Base-by-base conservation (phyloP, 1,140 invertebrate genomes). In the Lasioglossum baleicum region DNA sequence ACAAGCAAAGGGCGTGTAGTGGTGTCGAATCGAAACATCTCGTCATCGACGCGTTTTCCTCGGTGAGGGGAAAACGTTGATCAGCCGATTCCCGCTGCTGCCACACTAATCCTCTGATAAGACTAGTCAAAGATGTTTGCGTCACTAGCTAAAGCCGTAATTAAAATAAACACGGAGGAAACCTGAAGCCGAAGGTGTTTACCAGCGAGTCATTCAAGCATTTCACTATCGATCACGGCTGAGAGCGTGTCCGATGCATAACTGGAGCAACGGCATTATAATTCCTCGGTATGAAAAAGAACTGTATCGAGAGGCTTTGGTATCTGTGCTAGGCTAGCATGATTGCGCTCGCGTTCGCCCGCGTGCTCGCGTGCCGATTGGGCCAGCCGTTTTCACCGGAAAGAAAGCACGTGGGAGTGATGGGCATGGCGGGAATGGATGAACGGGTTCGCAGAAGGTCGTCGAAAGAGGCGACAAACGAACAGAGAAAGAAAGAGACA, bases 181-280 rank as follows among this genome's bases (percentile, higher is more conserved):
- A 79, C 83, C 64, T 63, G 79, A 81, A 84, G 73, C 82, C 72
- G 77, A 75, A 69, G 82, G 68, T 84, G 83, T 84, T 84, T 84
- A 84, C 82, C 83, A 80, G 83, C 77, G 68, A 84, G 80, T 76
- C 83, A 63, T 84, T 84, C 77, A 81, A 84, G 83, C 83, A 84
- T 84, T 84, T 84, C 77, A 70, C 84, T 80, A 87, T 86, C 86
- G 80, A 86, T 86, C 70, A 78, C 68, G 71, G 76, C 35, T 75
- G 79, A 87, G 75, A 85, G 84, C 85, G 68, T 80, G 53, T 56
- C 71, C 83, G 79, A 70, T 75, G 79, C 83, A 84, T 80, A 75
- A 81, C 72, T 75, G 40, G 63, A 74, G 61, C 78, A 61, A 68
- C 77, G 82, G 53, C 80, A 79, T 79, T 66, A 84, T 85, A 79